Base-by-base conservation (phyloP, 2,113 vertebrate genomes). In the Menidia beryllina region DNA sequence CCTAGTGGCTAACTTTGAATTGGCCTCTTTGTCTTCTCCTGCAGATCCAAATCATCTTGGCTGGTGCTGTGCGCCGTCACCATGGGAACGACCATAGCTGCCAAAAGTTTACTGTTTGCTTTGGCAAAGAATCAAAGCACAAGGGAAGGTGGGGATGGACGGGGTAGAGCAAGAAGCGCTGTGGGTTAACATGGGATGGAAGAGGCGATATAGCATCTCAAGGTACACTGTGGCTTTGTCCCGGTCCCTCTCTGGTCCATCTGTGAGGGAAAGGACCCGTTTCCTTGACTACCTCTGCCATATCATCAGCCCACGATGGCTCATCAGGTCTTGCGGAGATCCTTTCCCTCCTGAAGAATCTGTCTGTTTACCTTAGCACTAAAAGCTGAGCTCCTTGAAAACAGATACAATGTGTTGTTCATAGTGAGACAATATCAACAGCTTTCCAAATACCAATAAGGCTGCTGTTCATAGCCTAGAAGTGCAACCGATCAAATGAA, bases 111-210 rank as follows among this genome's bases (percentile, higher is more conserved):
- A 30, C 21, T 93, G 87, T 95, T 96, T 94, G 87, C 90, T 71
- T 94, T 96, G 95, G 95, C 93, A 80, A 52, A 5, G 53, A 90
- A 91, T 94, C 94, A 95, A 93, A 95, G 92, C 71, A 1, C 2
- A 8, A 38, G 74, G 50, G 66, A 69, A 87, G 86, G 81, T 79
- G 69, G 85, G 70, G 76, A 83, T 86, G 84, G 79, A 64, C 52
- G 59, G 71, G 61, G 50, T 62, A 27, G 73, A 72, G 91, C 86
- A 75, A 56, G 82, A 69, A 70, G 77, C 70, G 82, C 83, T 75
- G 69, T 72, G 72, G 72, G 63, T 89, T 87, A 38, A 66, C 56
- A 52, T 78, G 80, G 75, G 74, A 84, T 68, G 83, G 83, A 60
- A 57, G 85, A 59, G 66, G 84, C 85, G 89, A 94, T 90, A 89